Evolutionary conservation across 1,140 invertebrate species (phyloP).

Genomic region (Drosophila repletoides): DNA sequence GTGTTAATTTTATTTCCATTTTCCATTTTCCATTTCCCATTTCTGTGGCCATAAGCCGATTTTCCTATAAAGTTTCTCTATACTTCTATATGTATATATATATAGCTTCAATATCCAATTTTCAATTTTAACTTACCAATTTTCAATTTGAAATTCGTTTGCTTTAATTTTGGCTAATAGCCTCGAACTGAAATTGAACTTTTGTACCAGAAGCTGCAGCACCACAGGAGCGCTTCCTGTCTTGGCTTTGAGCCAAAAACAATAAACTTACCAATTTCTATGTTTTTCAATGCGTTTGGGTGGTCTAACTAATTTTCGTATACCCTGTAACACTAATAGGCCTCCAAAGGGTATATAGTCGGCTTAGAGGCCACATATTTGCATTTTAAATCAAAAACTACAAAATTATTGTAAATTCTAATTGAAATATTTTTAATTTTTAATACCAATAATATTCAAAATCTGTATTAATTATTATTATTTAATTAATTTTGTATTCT

Average conservation of each 20-base stretch:
- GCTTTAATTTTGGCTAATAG: conserved; percentile 20
- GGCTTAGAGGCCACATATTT: too few species aligned
- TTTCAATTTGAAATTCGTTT: conserved; percentile 24
- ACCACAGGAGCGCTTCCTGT: conserved; percentile 1
- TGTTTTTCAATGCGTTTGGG: neutral
- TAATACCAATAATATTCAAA: too few species aligned
- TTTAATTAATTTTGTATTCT: too few species aligned
- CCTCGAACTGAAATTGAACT: neutral
- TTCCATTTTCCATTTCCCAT: conserved; percentile 15
- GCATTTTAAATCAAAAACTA: too few species aligned
- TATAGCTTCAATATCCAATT: too few species aligned
- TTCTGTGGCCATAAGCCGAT: conserved; percentile 8
- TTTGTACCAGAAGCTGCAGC: neutral
- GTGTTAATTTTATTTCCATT: conserved; percentile 75
- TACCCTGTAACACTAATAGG: conserved; percentile 10
- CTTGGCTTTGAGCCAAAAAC: neutral
- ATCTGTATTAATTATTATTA: too few species aligned
- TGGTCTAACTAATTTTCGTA: neutral
- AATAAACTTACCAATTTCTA: neutral
- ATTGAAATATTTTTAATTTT: too few species aligned
- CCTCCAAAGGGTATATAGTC: neutral
- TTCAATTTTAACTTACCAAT: conserved; percentile 34
- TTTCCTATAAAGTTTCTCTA: too few species aligned
- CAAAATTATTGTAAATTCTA: too few species aligned
- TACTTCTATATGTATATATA: too few species aligned